phyloP scores from a whole-genome alignment of 23 tunicate genomes.

The Botrylloides violaceus region DNA sequence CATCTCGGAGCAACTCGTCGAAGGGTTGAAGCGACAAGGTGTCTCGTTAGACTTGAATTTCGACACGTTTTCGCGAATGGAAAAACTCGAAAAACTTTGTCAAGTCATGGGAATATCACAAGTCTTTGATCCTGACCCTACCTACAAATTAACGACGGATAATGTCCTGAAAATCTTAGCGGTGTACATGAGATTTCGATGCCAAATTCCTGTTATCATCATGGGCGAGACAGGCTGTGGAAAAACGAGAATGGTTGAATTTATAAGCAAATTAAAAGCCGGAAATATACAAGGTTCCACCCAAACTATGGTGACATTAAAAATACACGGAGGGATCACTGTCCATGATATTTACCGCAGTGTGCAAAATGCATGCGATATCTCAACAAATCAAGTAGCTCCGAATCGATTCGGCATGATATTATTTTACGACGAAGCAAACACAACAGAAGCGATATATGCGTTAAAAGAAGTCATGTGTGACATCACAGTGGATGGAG shows the following conservation, averaged over 20 bases:
- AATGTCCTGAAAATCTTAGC: slow-evolving; percentile 75
- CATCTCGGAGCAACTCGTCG: slow-evolving; percentile 16
- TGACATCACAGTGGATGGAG: slow-evolving; percentile 47
- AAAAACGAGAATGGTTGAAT: slow-evolving; percentile 78
- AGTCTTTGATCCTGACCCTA: slow-evolving; percentile 56
- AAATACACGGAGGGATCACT: slow-evolving; percentile 76
- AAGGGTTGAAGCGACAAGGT: slow-evolving; percentile 39
- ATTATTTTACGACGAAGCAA: slow-evolving; percentile 55
- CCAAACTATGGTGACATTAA: slow-evolving; percentile 52
- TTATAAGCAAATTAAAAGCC: slow-evolving; percentile 62
- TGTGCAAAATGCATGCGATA: slow-evolving; percentile 11
- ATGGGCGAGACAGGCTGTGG: slow-evolving; percentile 96
- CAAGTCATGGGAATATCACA: slow-evolving; percentile 54
- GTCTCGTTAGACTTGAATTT: slow-evolving; percentile 47
- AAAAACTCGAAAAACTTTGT: slow-evolving; percentile 36
- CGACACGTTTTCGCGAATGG: slow-evolving; percentile 27
- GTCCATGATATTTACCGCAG: slow-evolving; percentile 38
- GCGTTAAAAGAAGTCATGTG: slow-evolving; percentile 65
- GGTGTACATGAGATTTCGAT: slow-evolving; percentile 73
- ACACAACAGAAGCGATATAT: slow-evolving; percentile 65
- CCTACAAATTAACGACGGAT: slow-evolving; percentile 78
- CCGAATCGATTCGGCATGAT: slow-evolving; percentile 17
- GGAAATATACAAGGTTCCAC: neutral
- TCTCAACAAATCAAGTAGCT: slow-evolving; percentile 8
- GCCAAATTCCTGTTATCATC: slow-evolving; percentile 69